Percentiles rank a stretch among this genome's conserved stretches.
Conservation (phyloP, 2,888 invertebrate genomes). For the Lycophotia porphyrea region DNA sequence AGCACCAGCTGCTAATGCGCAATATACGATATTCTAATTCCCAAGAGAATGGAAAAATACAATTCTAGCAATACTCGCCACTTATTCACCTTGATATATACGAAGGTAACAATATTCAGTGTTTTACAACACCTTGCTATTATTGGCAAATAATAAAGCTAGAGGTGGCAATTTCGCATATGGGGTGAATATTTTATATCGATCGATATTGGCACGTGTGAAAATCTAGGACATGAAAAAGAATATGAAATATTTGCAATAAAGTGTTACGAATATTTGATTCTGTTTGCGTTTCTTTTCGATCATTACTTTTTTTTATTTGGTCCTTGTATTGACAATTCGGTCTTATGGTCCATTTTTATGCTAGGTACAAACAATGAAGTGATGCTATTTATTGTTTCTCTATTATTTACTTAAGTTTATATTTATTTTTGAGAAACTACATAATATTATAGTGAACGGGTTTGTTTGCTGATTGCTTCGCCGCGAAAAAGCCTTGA, state of each 20-base stretch:
- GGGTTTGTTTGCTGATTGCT: neutral
- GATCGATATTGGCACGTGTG: conserved; percentile 22
- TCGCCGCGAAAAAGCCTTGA: neutral
- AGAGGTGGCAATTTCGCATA: conserved; percentile 9
- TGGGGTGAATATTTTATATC: conserved; percentile 23
- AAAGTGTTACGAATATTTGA: neutral
- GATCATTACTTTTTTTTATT: neutral
- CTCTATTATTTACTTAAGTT: neutral
- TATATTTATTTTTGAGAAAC: conserved; percentile 4
- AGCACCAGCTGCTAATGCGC: conserved; percentile 27
- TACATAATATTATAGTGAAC: neutral
- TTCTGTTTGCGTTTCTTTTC: neutral
- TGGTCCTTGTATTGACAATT: neutral
- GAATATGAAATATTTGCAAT: neutral
- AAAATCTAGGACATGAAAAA: neutral
- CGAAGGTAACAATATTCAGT: conserved; percentile 11
- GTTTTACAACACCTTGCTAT: conserved; percentile 23
- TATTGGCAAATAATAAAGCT: conserved; percentile 26
- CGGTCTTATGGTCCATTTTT: neutral
- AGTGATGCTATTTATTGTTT: no score
- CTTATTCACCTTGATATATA: conserved; percentile 35
- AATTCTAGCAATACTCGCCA: conserved; percentile 1
- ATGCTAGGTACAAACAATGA: neutral
- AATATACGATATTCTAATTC: conserved; percentile 22
- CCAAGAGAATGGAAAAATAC: conserved; percentile 28